phyloP scores from a whole-genome alignment of 1,140 invertebrate genomes.

The Akabosia matsudoensis region DNA sequence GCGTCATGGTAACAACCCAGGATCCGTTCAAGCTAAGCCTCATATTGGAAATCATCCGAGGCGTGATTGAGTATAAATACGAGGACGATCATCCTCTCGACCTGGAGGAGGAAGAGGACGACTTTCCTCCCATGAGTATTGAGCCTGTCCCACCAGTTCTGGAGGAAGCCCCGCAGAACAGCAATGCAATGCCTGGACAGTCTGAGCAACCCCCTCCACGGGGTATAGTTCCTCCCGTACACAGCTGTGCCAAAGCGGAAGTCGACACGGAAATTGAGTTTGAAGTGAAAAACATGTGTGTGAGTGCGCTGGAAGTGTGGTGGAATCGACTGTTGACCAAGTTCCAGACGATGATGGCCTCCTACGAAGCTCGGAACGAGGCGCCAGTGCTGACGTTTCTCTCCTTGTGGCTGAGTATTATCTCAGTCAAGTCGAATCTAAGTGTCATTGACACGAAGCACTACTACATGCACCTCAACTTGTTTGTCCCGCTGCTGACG shows the following conservation, averaged over 20 bases:
- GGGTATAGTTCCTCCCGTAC: too few species aligned
- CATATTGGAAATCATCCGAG: conserved; percentile 75
- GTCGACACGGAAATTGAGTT: conserved; percentile 66
- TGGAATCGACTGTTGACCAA: conserved; percentile 71
- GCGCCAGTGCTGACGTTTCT: conserved; percentile 74
- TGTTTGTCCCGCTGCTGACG: conserved; percentile 69
- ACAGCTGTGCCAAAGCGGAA: conserved; percentile 40
- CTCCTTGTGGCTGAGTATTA: conserved; percentile 82
- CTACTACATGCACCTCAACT: conserved; percentile 78
- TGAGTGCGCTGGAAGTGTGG: conserved; percentile 75
- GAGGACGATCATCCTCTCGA: conserved; percentile 75
- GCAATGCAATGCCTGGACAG: not conserved
- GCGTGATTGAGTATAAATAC: conserved; percentile 83
- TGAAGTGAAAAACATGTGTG: conserved; percentile 76
- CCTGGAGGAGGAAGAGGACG: conserved; percentile 55
- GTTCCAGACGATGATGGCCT: conserved; percentile 56
- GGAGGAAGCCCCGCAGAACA: too few species aligned
- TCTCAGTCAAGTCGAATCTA: conserved; percentile 83
- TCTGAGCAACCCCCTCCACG: too few species aligned
- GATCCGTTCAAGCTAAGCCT: conserved; percentile 69
- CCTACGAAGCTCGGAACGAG: conserved; percentile 58
- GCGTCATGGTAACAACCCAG: conserved; percentile 30
- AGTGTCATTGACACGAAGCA: conserved; percentile 82
- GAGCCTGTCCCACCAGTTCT: too few species aligned
- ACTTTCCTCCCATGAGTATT: conserved; percentile 6